phyloP scores from a whole-genome alignment of 1,140 invertebrate species.

The Hypothenemus hampei region DNA sequence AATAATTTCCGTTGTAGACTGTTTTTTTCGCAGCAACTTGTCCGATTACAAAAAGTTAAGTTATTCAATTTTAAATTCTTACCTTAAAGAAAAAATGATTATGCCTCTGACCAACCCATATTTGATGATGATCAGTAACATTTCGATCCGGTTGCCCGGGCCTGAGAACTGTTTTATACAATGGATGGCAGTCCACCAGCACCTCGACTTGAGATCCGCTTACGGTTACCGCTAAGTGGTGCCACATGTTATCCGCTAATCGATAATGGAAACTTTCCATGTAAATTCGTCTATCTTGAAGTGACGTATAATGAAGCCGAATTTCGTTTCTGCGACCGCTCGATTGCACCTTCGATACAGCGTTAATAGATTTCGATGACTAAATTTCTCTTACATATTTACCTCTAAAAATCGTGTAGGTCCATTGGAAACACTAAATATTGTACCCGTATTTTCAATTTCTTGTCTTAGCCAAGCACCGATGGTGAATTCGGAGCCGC shows the following conservation, averaged over 20 bases:
- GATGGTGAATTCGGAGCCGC: constrained; percentile 74
- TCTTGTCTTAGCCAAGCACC: constrained; percentile 72
- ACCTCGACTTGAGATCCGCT: constrained; percentile 77
- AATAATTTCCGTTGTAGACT: constrained; percentile 13
- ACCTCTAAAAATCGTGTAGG: constrained; percentile 27
- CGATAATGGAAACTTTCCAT: constrained; percentile 83
- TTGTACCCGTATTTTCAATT: constrained; percentile 72
- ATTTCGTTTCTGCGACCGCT: constrained; percentile 82
- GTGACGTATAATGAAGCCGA: constrained; percentile 66
- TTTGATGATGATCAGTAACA: constrained; percentile 63
- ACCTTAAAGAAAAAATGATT: constrained; percentile 87
- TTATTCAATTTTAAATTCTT: constrained; percentile 33
- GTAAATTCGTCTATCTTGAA: constrained; percentile 58
- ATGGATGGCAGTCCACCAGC: constrained; percentile 77
- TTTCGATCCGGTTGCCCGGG: constrained; percentile 64
- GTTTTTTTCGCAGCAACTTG: not conserved
- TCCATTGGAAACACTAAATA: constrained; percentile 66
- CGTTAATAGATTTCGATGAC: not conserved
- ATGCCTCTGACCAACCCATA: constrained; percentile 85
- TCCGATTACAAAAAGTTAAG: no score
- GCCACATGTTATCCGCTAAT: constrained; percentile 81
- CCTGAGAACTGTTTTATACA: constrained; percentile 69
- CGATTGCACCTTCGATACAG: constrained; percentile 63
- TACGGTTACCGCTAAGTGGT: constrained; percentile 75
- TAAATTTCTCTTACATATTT: not conserved